A percentile compares a stretch with the other conserved stretches of the same genome.
phyloP scores from a whole-genome alignment of 2,113 vertebrate species.

The Atrichornis clamosus region DNA sequence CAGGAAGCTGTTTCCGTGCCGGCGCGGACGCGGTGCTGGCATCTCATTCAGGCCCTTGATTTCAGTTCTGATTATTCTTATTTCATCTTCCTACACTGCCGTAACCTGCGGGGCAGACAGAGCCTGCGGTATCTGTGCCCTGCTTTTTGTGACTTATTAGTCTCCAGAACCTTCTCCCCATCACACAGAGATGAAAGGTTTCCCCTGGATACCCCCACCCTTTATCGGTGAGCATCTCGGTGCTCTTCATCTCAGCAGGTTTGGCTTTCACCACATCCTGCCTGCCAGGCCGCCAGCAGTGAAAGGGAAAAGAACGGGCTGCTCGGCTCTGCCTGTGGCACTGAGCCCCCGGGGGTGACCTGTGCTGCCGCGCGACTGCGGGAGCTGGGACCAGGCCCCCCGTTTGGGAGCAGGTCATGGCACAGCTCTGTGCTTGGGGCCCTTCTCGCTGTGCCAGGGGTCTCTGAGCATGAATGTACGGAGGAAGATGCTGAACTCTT shows the following conservation, averaged over 20 bases:
- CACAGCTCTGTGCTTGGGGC: neutral
- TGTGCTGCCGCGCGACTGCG: accelerated
- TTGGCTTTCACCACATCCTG: constrained; percentile 63
- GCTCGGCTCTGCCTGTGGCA: neutral
- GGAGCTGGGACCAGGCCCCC: accelerated
- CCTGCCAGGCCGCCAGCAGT: neutral
- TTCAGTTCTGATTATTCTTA: neutral
- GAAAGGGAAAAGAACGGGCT: constrained; percentile 25
- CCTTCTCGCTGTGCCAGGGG: neutral
- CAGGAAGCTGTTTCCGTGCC: neutral
- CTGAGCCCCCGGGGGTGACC: accelerated
- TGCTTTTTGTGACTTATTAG: neutral
- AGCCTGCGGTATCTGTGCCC: neutral
- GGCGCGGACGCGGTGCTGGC: accelerated
- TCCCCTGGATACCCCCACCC: constrained; percentile 17
- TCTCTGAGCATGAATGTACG: neutral
- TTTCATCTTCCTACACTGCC: constrained; percentile 33
- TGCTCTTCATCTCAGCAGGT: neutral
- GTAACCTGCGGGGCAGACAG: neutral
- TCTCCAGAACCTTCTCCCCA: neutral
- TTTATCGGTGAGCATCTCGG: neutral
- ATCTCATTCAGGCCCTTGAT: neutral
- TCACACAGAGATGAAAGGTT: constrained; percentile 19
- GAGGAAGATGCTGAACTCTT: neutral
- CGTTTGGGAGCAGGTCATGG: neutral